Base-by-base conservation (phyloP, 2,113 vertebrate species). In the Coturnix japonica region DNA sequence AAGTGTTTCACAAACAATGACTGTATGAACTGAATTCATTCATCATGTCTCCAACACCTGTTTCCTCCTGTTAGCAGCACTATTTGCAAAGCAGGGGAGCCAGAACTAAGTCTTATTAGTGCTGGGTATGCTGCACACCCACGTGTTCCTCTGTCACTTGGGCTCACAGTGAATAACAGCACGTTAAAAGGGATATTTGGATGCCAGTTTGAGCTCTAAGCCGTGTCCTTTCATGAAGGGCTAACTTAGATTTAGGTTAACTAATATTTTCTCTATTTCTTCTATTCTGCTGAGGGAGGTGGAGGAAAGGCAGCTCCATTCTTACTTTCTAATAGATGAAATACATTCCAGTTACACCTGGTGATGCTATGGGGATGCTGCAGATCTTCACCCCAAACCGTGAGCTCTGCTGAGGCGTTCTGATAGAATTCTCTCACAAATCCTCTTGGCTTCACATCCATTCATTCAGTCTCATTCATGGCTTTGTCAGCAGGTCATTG, bases 1-100 rank as follows among this genome's bases (percentile, higher is more conserved):
- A 92, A 44, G 51, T 28, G 81, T 90, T 90, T 90, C 25, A 51
- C 3, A 59, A 95, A 95, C 84, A 84, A 95, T 91, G 91, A 86
- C 66, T 89, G 41, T 69, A 53, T 56, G 47, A 46, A 28, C 89
- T 26, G 53, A 92, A 97, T 97, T 86, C 90, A 93, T 98, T 97
- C 97, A 96, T 96, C 97, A 94, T 93, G 93, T 87, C 89, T 94
- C 82, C 91, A 90, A 95, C 98, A 98, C 98, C 98, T 98, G 98
- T 97, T 98, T 98, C 97, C 97, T 97, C 97, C 96, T 96, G 95
- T 86, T 79, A 94, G 49, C 85, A 83, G 41, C 82, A 89, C 90
- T 77, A 28, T 67, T 94, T 85, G 89, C 87, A 57, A 56, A 75
- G 85, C 21, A 22, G 73, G 85, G 85, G 73, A 84, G 79, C 61